Evolutionary conservation across 2,113 vertebrate species (phyloP).

Genomic region (Anthoscopus minutus): DNA sequence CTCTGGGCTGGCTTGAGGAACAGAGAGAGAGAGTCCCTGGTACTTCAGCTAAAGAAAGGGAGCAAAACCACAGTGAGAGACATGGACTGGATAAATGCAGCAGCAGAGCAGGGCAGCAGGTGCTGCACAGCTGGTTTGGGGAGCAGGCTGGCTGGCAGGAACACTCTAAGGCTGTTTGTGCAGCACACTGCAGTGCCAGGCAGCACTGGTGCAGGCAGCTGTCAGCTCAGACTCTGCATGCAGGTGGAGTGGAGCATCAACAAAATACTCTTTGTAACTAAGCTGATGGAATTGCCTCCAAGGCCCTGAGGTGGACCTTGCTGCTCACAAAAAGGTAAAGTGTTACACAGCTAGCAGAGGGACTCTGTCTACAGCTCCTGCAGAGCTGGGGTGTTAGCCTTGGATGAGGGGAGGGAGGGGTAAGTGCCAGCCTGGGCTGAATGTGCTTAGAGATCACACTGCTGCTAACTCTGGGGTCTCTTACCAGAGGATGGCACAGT

Average conservation of each 20-base stretch:
- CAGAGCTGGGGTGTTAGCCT: not conserved
- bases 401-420: not conserved
- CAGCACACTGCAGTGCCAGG: not conserved
- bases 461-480: not conserved
- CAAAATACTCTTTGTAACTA: not conserved
- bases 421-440: not conserved
- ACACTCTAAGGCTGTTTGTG: not conserved
- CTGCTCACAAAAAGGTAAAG: not conserved
- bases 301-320: not conserved
- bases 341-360: not conserved
- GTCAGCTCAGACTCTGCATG: not conserved
- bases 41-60: not conserved
- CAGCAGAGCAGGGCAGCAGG: not conserved
- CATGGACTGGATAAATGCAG: not conserved
- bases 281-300: not conserved
- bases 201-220: not conserved
- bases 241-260: not conserved
- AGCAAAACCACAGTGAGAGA: not conserved
- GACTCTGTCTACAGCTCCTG: not conserved
- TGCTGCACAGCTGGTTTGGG: not conserved
- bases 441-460: not conserved
- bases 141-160: not conserved
- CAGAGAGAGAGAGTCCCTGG: not conserved
- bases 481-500: not conserved
- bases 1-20: not conserved